Base-by-base conservation (phyloP, 92 coral and sea anemone genomes). In the Zoanthus gigantus region DNA sequence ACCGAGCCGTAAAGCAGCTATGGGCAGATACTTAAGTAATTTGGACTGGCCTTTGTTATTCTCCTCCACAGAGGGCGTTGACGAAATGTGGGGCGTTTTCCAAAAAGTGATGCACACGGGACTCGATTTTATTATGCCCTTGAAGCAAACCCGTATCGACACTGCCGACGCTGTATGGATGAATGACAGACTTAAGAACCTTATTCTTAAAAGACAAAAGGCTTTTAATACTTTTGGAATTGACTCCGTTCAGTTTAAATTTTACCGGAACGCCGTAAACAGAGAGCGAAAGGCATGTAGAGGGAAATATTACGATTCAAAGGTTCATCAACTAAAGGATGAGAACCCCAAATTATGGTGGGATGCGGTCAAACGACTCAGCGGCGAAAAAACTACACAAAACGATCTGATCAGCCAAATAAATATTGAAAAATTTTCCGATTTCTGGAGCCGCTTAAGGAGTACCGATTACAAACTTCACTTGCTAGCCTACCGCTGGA, bases 11-110 rank as follows among this genome's bases (percentile, higher is more conserved):
- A 87, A 74, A 82, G 69, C 87, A 71, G 88, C 74, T 54, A 83
- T 90, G 28, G 93, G 90, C 50, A 77, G 88, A 44, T 90, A 90
- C 82, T 53, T 87, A 68, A 82, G 84, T 52, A 78, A 90, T 73
- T 14, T 86, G 30, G 86, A 90, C 83, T 90, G 90, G 93, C 58
- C 85, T 13, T 60, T 18, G 23, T 15, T 60, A 60, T 60, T 60
- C 66, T 60, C 7, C 6, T 60, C 66, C 66, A 15, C 23, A 60
- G 66, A 60, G 66, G 23, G 66, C 23, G 17, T 15, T 7, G 66
- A 60, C 23, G 66, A 60, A 60, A 60, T 14, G 66, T 60, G 66
- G 66, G 66, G 66, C 23, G 23, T 60, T 11, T 60, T 60, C 66
- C 66, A 60, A 15, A 17, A 60, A 60, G 66, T 60, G 7, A 17